Evolutionary conservation across 2,113 vertebrate species (phyloP).

Genomic region (Macaca nemestrina): DNA sequence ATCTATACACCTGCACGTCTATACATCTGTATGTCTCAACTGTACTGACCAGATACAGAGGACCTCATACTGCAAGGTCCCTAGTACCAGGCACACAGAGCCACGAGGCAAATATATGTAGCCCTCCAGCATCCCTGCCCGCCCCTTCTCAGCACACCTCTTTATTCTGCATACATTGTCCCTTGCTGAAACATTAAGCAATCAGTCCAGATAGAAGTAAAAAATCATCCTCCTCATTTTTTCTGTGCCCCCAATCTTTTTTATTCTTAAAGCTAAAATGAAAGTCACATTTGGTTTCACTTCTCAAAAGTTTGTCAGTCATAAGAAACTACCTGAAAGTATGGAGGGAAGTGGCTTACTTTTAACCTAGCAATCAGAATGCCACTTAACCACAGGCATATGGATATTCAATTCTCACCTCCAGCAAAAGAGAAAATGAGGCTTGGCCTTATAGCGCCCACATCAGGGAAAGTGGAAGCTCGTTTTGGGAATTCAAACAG

Average conservation of each 20-base stretch:
- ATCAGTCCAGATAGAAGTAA: background rate
- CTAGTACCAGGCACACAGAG: fast-evolving
- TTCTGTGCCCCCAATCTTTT: background rate
- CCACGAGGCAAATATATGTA: background rate
- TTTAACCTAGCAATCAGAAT: slow-evolving; percentile 9
- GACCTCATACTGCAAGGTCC: background rate
- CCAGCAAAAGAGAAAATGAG: background rate
- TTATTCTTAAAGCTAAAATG: slow-evolving; percentile 16
- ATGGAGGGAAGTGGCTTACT: background rate
- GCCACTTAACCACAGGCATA: background rate
- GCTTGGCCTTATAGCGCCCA: background rate
- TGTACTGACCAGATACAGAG: background rate
- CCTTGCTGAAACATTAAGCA: background rate
- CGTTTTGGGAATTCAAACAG: background rate
- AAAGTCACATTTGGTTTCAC: slow-evolving; percentile 42
- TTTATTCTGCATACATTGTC: background rate
- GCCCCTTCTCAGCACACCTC: no score
- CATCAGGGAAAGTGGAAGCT: background rate
- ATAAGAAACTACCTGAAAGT: background rate
- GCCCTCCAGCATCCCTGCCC: no score
- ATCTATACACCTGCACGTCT: no score
- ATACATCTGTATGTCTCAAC: no score
- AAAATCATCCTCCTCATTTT: background rate
- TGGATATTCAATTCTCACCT: background rate
- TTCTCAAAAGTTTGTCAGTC: slow-evolving; percentile 33